These are phyloP conservation scores for Lucifuga dentata DNA, from an alignment of 2,113 vertebrate species.

Conservation along the genomic window DNA sequence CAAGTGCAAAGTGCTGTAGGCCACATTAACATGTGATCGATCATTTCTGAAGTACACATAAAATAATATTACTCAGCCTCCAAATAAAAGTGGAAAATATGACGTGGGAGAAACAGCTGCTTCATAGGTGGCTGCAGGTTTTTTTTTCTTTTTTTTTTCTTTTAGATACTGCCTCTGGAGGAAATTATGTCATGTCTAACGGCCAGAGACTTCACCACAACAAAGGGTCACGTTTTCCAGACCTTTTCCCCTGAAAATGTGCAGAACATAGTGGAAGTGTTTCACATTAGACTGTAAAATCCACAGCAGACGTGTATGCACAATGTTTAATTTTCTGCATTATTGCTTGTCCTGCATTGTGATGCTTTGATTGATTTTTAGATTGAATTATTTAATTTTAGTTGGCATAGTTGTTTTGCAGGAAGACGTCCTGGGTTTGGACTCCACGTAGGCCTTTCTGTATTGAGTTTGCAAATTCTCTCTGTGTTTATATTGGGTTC, in stretches of 20 bases:
- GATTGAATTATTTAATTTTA: too few species aligned
- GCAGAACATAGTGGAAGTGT: conserved; percentile 13
- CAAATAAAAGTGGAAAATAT: not conserved
- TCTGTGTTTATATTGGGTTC: too few species aligned
- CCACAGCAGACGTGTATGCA: not conserved
- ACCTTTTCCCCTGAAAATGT: not conserved
- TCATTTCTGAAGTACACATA: not conserved
- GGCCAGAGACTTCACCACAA: conserved; percentile 32
- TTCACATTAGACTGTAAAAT: conserved; percentile 1
- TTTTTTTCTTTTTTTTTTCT: conserved; percentile 37
- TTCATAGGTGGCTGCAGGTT: conserved; percentile 19
- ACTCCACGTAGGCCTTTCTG: too few species aligned
- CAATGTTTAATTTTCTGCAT: not conserved
- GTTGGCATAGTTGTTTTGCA: too few species aligned
- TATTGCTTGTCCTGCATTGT: not conserved
- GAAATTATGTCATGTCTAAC: conserved; percentile 73
- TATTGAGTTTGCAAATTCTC: too few species aligned
- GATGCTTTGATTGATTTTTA: not conserved
- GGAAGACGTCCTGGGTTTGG: too few species aligned
- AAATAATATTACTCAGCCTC: not conserved
- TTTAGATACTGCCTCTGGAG: conserved; percentile 41
- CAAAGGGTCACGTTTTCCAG: conserved; percentile 63
- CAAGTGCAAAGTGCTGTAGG: not conserved
- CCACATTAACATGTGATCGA: not conserved
- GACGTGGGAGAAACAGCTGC: not conserved